phyloP scores from a whole-genome alignment of 2,888 invertebrate genomes.

The Diarsia rubi region DNA sequence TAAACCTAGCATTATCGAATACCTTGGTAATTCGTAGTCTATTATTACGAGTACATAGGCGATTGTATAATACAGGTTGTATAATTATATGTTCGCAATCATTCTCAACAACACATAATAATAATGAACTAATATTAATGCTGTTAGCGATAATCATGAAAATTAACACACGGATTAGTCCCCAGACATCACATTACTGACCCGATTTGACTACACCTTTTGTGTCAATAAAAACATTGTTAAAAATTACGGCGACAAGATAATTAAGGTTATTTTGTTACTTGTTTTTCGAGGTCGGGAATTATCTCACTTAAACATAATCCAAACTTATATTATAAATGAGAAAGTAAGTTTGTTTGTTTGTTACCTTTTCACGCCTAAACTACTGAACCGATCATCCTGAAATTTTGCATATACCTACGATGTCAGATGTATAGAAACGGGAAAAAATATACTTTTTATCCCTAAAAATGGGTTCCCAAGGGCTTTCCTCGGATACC shows the following conservation, averaged over 20 bases:
- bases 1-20: neutral
- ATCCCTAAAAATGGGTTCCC: too few species aligned
- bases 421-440: too few species aligned
- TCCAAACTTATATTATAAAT: too few species aligned
- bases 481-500: too few species aligned
- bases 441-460: too few species aligned
- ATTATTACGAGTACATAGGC: neutral
- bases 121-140: constrained; percentile 17
- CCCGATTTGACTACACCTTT: constrained; percentile 16
- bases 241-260: constrained; percentile 9
- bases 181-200: constrained; percentile 33
- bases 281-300: neutral
- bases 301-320: neutral
- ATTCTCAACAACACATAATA: constrained; percentile 1
- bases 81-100: neutral
- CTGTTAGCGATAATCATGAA: constrained; percentile 13
- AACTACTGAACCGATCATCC: too few species aligned
- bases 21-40: neutral
- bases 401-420: too few species aligned
- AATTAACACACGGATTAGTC: constrained; percentile 22
- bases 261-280: constrained; percentile 26
- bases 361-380: too few species aligned
- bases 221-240: constrained; percentile 27
- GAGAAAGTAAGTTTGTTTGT: too few species aligned
- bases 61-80: neutral